Conservation (phyloP, 1,140 invertebrate genomes). For the Stratiolaelaps scimitus region DNA sequence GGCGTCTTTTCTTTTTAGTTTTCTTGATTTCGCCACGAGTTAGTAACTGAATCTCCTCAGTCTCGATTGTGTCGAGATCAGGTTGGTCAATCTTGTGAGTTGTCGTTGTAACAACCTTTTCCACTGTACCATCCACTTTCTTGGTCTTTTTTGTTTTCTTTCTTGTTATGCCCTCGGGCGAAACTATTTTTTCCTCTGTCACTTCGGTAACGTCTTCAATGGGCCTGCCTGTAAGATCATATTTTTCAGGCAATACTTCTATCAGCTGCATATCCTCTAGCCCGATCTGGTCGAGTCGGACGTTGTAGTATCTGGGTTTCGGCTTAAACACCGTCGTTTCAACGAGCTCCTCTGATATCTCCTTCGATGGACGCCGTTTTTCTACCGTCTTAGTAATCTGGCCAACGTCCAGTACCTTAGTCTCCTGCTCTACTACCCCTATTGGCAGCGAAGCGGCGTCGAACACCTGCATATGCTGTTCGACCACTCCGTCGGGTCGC, state of each 20-base stretch:
- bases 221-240: background rate
- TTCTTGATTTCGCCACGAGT: too few relatives aligned
- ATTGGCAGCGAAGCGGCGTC: background rate
- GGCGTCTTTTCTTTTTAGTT: too few relatives aligned
- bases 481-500: background rate
- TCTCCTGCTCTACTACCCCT: background rate
- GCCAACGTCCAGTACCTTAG: constrained; percentile 18
- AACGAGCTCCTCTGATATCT: constrained; percentile 15
- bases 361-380: background rate
- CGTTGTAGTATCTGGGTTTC: background rate
- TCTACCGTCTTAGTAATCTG: background rate
- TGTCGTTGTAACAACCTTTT: background rate
- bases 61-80: too few relatives aligned
- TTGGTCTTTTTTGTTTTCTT: background rate
- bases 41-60: too few relatives aligned
- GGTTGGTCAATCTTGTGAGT: too few relatives aligned
- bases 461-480: constrained; percentile 2
- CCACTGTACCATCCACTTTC: constrained; percentile 6
- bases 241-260: background rate
- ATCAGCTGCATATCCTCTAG: background rate
- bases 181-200: constrained; percentile 1
- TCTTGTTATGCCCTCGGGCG: too few relatives aligned
- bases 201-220: background rate
- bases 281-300: constrained; percentile 1
- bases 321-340: background rate